Base-by-base conservation (phyloP, 2,888 invertebrate species). In the Piscicola geometra region DNA sequence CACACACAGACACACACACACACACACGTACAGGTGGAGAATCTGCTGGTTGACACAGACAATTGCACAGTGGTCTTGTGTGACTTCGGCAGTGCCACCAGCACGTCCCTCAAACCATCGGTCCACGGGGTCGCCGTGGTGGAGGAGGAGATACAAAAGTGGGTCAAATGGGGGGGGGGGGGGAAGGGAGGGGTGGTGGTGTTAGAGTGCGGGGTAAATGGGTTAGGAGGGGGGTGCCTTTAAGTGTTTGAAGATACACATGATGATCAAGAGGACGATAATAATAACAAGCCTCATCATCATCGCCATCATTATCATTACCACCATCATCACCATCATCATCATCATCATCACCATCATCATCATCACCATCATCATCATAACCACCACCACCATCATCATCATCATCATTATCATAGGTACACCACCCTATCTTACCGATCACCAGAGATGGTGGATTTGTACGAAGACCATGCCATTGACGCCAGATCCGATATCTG, bases 31-130 rank as follows among this genome's bases (percentile, higher is more conserved):
- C 76, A 91, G 91, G 90, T 94, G 78, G 94, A 94, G 86, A 94
- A 94, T 87, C 92, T 94, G 82, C 87, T 94, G 81, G 89, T 92
- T 81, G 90, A 90, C 81, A 92, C 92, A 82, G 88, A 88, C 81
- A 41, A 41, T 15, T 9, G 9, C 41, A 56, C 91, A 85, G 84
- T 83, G 79, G 91, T 94, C 69, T 87, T 94, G 60, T 95, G 94
- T 87, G 94, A 94, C 88, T 95, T 94, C 88, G 94, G 94, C 64
- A 93, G 93, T 80, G 93, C 94, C 21, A 94, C 94, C 25, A 91
- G 91, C 47, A 90, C 91, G 83, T 83, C 83, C 41, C 81, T 84
- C 67, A 82, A 83, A 76, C 83, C 83, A 60, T 81, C 81, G 70
- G 81, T 82, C 72, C 82, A 83, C 77, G 84, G 83, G 72, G 81